These are phyloP conservation scores for Blastobasis lacticolella DNA, from an alignment of 2,888 invertebrate species.

Conservation along the genomic window DNA sequence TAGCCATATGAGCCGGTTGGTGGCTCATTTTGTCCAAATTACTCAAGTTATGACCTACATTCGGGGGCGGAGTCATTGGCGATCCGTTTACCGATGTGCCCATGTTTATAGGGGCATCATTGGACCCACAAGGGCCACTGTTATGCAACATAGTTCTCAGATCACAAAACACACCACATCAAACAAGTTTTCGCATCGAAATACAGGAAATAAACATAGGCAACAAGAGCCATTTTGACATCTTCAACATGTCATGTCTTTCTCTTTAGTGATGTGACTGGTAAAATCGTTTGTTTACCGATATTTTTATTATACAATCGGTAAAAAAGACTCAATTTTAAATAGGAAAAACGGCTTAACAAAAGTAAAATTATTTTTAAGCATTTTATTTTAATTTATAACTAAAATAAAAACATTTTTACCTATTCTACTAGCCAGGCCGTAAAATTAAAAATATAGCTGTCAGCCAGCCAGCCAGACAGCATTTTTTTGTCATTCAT, in stretches of 20 bases:
- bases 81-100: constrained; percentile 42
- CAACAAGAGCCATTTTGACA: constrained; percentile 53
- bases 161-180: constrained; percentile 7
- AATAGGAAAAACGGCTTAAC: background rate
- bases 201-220: constrained; percentile 42
- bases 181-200: constrained; percentile 15
- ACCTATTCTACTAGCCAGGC: too few relatives aligned
- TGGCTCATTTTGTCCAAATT: constrained; percentile 43
- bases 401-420: too few relatives aligned
- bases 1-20: constrained; percentile 26
- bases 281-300: background rate
- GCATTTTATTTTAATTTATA: too few relatives aligned
- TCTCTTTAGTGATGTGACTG: background rate
- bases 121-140: constrained; percentile 50
- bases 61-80: constrained; percentile 33
- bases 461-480: background rate
- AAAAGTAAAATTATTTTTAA: too few relatives aligned
- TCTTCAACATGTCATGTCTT: constrained; percentile 1
- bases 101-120: constrained; percentile 46
- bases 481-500: background rate
- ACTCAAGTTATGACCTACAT: constrained; percentile 41
- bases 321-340: background rate
- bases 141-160: constrained; percentile 51
- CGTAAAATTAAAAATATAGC: too few relatives aligned
- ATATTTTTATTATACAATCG: too few relatives aligned